Conservation (phyloP, 2,113 vertebrate genomes). For the Benitochromis conjunctus region DNA sequence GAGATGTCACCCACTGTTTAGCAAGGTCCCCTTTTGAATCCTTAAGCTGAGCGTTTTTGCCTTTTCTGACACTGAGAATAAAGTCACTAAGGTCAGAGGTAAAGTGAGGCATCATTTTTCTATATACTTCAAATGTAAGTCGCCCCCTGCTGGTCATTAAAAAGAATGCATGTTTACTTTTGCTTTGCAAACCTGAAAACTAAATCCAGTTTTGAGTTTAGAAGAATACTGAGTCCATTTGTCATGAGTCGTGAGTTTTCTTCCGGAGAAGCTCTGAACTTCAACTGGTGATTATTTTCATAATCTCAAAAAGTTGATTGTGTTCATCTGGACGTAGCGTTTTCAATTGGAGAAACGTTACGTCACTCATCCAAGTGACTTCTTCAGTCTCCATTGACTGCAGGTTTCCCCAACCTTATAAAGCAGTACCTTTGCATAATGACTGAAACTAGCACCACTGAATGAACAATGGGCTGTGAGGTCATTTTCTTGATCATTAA, state of each 20-base stretch:
- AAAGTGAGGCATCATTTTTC: neutral
- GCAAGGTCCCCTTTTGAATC: neutral
- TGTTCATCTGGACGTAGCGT: neutral
- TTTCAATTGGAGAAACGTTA: accelerated
- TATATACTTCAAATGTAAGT: neutral
- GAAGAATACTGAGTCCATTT: neutral
- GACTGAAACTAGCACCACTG: neutral
- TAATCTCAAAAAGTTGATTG: neutral
- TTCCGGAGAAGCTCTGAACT: neutral
- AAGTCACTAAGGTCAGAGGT: neutral
- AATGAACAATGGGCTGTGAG: accelerated
- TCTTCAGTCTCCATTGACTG: too few species aligned
- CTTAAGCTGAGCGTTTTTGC: neutral
- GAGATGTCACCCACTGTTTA: neutral
- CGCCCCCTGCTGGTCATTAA: neutral
- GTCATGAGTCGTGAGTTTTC: neutral
- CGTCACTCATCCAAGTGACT: neutral
- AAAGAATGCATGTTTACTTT: neutral
- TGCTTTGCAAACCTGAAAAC: neutral
- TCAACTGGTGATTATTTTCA: neutral
- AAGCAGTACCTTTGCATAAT: neutral
- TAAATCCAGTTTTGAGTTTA: neutral
- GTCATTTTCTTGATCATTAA: neutral
- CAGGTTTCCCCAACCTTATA: neutral
- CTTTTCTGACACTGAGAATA: neutral